Conservation (phyloP, 2,113 vertebrate genomes). For the Triplophysa rosa region DNA sequence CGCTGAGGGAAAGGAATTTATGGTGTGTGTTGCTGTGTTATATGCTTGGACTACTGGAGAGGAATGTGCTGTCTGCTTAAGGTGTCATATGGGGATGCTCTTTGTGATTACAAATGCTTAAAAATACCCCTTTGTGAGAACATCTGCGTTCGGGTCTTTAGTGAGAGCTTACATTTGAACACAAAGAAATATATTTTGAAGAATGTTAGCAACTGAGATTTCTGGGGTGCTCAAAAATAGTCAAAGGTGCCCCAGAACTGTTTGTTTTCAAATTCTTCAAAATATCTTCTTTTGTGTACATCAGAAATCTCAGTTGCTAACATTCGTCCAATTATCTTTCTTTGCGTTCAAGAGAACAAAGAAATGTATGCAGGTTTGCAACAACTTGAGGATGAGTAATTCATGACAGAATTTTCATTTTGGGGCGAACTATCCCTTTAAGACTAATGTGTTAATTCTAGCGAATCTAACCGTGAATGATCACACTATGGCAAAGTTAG, state of each 20-base stretch:
- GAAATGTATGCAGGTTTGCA: too few species aligned
- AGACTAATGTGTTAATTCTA: background rate
- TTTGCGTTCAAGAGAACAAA: too few species aligned
- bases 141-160: constrained; percentile 17
- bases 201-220: too few species aligned
- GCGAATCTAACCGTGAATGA: background rate
- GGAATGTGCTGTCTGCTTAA: constrained; percentile 71
- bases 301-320: too few species aligned
- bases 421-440: background rate
- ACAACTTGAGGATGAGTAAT: too few species aligned
- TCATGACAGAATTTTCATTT: background rate
- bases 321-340: too few species aligned
- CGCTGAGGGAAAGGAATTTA: constrained; percentile 65
- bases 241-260: too few species aligned
- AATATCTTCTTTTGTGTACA: too few species aligned
- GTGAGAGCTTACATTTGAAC: background rate
- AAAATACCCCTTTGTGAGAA: constrained; percentile 29
- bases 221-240: too few species aligned
- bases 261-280: too few species aligned
- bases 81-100: constrained; percentile 63
- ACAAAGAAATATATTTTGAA: too few species aligned
- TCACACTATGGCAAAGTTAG: background rate
- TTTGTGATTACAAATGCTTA: constrained; percentile 43
- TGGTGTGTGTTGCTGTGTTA: constrained; percentile 68
- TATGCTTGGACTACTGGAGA: constrained; percentile 56